These are phyloP conservation scores for Cantharis lateralis DNA, from an alignment of 2,888 invertebrate genomes.

Conservation along the genomic window DNA sequence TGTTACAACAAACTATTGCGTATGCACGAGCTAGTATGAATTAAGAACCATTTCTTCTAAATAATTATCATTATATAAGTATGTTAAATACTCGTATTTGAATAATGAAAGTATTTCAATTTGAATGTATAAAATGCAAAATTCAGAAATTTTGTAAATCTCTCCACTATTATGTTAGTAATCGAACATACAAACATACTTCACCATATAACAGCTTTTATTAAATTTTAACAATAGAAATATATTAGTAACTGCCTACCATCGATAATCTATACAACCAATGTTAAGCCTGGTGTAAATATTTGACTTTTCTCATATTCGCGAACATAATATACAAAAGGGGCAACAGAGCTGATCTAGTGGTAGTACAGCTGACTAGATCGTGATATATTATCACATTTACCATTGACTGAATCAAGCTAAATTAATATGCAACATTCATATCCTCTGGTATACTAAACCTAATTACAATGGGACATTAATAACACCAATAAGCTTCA, in stretches of 20 bases:
- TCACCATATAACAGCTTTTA: not conserved
- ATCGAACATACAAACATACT: not conserved
- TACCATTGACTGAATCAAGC: slow-evolving; percentile 45
- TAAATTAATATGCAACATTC: slow-evolving; percentile 47
- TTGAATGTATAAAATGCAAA: not conserved
- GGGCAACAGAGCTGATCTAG: slow-evolving; percentile 36
- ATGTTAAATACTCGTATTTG: not conserved
- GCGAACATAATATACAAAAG: slow-evolving; percentile 31
- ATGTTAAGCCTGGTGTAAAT: slow-evolving; percentile 35
- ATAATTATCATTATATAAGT: not conserved
- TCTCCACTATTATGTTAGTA: not conserved
- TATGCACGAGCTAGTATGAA: slow-evolving; percentile 20
- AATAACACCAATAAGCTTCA: slow-evolving; percentile 42
- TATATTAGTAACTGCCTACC: slow-evolving; percentile 10
- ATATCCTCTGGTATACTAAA: slow-evolving; percentile 43
- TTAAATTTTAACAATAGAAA: slow-evolving; percentile 26
- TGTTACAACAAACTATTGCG: slow-evolving; percentile 29
- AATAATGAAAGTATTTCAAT: not conserved
- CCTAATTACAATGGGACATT: slow-evolving; percentile 44
- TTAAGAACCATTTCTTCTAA: slow-evolving; percentile 15
- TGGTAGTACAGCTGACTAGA: slow-evolving; percentile 40
- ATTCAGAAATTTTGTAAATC: not conserved
- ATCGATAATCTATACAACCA: slow-evolving; percentile 30
- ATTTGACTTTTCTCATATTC: slow-evolving; percentile 36
- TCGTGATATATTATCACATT: slow-evolving; percentile 46